Percentiles rank a stretch among this genome's conserved stretches.
Evolutionary conservation across 2,113 vertebrate species (phyloP).

Genomic region (rat (Rattus norvegicus)): GRCr8 NC_086034.1:80831501-80832000

Average conservation of each 20-base stretch:
- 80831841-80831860: neutral
- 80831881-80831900: neutral
- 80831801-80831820: no score
- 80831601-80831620: neutral
- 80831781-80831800: neutral
- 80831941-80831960: neutral
- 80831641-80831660: neutral
- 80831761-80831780: neutral
- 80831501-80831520: neutral
- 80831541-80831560: neutral
- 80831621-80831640: no score
- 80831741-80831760: no score
- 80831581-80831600: neutral
- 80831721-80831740: neutral
- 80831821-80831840: neutral
- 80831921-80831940: neutral
- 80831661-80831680: no score
- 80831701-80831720: neutral
- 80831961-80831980: fast-evolving
- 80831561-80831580: neutral
- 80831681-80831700: neutral
- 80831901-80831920: fast-evolving
- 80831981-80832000: neutral
- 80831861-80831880: neutral
- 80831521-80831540: neutral